Conservation (phyloP, 2,888 invertebrate genomes). For the Slavum lentiscoides region DNA sequence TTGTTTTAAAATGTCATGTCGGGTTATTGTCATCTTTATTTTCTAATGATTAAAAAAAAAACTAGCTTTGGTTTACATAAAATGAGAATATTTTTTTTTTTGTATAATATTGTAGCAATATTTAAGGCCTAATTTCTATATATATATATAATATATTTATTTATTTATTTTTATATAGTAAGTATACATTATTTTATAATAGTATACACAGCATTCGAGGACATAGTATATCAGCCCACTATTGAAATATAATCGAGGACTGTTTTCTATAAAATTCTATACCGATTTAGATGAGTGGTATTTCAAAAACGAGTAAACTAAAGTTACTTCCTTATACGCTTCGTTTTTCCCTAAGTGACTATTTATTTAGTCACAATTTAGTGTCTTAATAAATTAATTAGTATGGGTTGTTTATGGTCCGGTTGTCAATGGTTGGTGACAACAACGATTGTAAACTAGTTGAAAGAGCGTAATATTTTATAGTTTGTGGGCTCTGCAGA, state of each 20-base stretch:
- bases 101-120: slow-evolving; percentile 31
- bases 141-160: not conserved
- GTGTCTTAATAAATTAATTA: slow-evolving; percentile 32
- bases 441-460: slow-evolving; percentile 65
- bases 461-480: slow-evolving; percentile 59
- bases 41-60: slow-evolving; percentile 32
- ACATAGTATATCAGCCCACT: slow-evolving; percentile 10
- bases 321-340: slow-evolving; percentile 28
- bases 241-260: slow-evolving; percentile 10
- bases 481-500: slow-evolving; percentile 68
- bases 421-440: slow-evolving; percentile 64
- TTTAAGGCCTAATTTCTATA: slow-evolving; percentile 32
- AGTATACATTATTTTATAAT: slow-evolving; percentile 31
- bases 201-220: slow-evolving; percentile 27
- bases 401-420: slow-evolving; percentile 60
- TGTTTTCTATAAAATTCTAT: slow-evolving; percentile 25
- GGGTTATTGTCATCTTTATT: slow-evolving; percentile 47
- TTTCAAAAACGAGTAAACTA: slow-evolving; percentile 24
- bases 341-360: slow-evolving; percentile 21
- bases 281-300: slow-evolving; percentile 33
- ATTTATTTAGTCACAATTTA: slow-evolving; percentile 19
- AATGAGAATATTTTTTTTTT: slow-evolving; percentile 32
- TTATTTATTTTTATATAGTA: not conserved
- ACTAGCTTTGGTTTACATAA: slow-evolving; percentile 14
- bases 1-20: slow-evolving; percentile 34